phyloP scores from a whole-genome alignment of 2,797 vertebrate genomes.

The Sebastes elongatus region DNA sequence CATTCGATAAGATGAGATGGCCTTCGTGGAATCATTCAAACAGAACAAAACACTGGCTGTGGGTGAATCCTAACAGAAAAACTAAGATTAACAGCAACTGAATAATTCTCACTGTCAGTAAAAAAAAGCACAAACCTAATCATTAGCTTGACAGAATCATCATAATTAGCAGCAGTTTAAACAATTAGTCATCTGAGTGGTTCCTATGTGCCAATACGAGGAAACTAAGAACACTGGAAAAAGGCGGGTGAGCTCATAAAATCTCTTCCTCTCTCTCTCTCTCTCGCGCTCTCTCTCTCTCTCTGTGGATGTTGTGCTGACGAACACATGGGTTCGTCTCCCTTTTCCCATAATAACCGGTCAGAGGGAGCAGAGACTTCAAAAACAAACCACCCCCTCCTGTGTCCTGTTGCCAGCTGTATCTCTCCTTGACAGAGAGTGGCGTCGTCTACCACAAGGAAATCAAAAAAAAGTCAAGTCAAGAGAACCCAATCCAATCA shows the following conservation, averaged over 20 bases:
- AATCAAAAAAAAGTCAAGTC: background rate
- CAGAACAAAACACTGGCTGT: background rate
- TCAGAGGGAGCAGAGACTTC: constrained; percentile 43
- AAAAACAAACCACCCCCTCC: constrained; percentile 54
- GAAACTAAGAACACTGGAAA: background rate
- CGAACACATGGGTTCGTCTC: constrained; percentile 33
- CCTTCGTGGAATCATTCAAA: background rate
- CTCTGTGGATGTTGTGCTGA: constrained; percentile 23
- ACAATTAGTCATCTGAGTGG: background rate
- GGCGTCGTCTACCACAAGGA: background rate
- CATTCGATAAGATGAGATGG: background rate
- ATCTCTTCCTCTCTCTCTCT: background rate
- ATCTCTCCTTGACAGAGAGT: constrained; percentile 22
- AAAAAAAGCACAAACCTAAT: background rate
- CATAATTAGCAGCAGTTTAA: constrained; percentile 5
- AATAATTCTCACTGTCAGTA: background rate
- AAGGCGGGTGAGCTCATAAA: background rate
- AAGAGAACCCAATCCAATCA: constrained; percentile 35
- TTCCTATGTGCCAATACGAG: background rate
- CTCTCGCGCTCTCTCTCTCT: background rate
- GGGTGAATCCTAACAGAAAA: background rate
- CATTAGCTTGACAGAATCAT: background rate
- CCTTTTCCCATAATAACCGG: constrained; percentile 59
- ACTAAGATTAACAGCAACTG: background rate
- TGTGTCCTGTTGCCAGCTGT: constrained; percentile 33